A percentile compares a stretch with the other conserved stretches of the same genome.
These are phyloP conservation scores for Chloroceryle aenea DNA, from an alignment of 2,113 vertebrate species.

Conservation along the genomic window DNA sequence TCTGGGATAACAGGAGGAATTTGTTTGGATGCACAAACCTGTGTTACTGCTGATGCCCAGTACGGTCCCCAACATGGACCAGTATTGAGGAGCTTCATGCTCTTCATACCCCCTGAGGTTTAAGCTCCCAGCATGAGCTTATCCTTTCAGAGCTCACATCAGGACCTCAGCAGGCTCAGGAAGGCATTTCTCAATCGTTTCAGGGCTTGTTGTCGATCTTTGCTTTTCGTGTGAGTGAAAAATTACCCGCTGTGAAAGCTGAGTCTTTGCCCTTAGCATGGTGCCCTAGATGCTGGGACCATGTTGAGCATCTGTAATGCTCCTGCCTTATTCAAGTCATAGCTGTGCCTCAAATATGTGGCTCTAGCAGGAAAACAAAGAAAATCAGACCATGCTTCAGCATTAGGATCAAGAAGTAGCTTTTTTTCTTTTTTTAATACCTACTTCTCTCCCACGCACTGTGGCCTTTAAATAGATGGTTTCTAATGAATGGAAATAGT, in stretches of 20 bases:
- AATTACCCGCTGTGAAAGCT: neutral
- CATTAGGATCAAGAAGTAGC: neutral
- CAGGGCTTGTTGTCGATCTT: neutral
- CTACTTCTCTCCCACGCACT: neutral
- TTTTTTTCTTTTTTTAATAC: neutral
- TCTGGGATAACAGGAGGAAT: neutral
- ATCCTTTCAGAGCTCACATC: neutral
- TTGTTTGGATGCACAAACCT: neutral
- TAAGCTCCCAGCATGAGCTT: neutral
- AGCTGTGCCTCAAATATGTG: neutral
- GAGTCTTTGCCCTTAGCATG: neutral
- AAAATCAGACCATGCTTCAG: neutral
- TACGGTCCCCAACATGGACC: fast-evolving
- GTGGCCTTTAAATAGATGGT: neutral
- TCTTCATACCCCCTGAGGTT: neutral
- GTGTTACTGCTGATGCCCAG: neutral
- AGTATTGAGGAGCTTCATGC: neutral
- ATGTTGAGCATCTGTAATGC: neutral
- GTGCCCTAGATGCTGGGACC: neutral
- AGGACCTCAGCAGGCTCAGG: neutral
- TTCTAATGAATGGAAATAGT: conserved; percentile 14
- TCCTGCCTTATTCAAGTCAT: neutral
- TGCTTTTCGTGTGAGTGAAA: fast-evolving
- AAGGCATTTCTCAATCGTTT: neutral
- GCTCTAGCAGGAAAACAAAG: neutral